Evolutionary conservation across 2,888 invertebrate genomes (phyloP).

Genomic region (Tanaodytes sp.): DNA sequence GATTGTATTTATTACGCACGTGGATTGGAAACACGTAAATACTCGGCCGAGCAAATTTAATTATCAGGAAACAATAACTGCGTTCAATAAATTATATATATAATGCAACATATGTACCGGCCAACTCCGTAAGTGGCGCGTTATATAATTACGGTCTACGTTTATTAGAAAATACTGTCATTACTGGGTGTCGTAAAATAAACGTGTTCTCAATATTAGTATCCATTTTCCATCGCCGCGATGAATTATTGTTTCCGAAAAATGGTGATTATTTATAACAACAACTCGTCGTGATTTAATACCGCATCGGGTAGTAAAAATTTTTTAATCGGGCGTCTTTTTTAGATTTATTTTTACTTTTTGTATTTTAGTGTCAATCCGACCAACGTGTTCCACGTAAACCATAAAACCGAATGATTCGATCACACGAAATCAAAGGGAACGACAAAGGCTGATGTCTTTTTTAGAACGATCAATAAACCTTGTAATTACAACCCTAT

Average conservation of each 20-base stretch:
- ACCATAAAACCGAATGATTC: slow-evolving; percentile 36
- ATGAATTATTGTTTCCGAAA: too few species aligned
- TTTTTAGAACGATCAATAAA: slow-evolving; percentile 51
- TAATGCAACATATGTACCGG: slow-evolving; percentile 26
- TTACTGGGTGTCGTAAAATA: slow-evolving; percentile 42
- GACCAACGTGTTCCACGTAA: slow-evolving; percentile 30
- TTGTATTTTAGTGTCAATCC: slow-evolving; percentile 10
- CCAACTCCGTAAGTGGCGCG: slow-evolving; percentile 32
- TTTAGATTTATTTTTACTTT: slow-evolving; percentile 40
- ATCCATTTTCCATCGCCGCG: too few species aligned
- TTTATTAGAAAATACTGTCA: slow-evolving; percentile 44
- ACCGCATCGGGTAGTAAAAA: too few species aligned
- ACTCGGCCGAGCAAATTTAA: slow-evolving; percentile 31
- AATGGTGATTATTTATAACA: too few species aligned
- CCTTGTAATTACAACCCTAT: slow-evolving; percentile 46
- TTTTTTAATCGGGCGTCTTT: too few species aligned
- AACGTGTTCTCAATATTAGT: too few species aligned
- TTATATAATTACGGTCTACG: slow-evolving; percentile 45
- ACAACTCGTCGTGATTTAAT: too few species aligned
- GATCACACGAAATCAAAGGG: slow-evolving; percentile 41
- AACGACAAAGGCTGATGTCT: slow-evolving; percentile 45
- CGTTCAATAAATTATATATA: slow-evolving; percentile 41
- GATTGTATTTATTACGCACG: neutral
- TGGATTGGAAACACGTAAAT: slow-evolving; percentile 17
- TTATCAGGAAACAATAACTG: slow-evolving; percentile 46